phyloP scores from a whole-genome alignment of 2,888 invertebrate species.

The Phalera bucephala region DNA sequence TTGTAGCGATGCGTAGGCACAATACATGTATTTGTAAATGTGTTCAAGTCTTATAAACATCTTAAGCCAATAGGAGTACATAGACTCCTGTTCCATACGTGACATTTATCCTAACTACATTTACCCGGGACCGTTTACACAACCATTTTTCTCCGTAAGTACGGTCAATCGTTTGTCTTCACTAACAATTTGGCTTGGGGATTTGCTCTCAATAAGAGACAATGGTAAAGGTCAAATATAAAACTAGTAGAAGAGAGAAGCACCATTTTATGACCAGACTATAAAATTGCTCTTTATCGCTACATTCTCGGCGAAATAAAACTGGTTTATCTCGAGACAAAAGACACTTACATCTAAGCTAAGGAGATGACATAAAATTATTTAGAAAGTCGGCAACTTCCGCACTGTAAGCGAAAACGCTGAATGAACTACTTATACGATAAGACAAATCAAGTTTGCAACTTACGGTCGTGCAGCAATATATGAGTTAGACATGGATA shows the following conservation, averaged over 20 bases:
- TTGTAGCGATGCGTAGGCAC: no score
- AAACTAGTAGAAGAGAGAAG: conserved; percentile 43
- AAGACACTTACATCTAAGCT: conserved; percentile 34
- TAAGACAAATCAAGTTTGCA: conserved; percentile 57
- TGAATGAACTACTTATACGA: conserved; percentile 36
- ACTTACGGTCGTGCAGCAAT: conserved; percentile 55
- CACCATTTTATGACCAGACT: conserved; percentile 52
- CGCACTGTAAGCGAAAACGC: conserved; percentile 31
- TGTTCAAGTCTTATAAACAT: no score
- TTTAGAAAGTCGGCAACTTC: conserved; percentile 57
- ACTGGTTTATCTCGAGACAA: conserved; percentile 39
- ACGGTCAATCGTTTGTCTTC: conserved; percentile 40
- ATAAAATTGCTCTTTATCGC: conserved; percentile 60
- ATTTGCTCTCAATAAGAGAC: conserved; percentile 42
- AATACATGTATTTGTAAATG: no score
- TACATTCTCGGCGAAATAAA: conserved; percentile 52
- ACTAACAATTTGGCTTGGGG: conserved; percentile 45
- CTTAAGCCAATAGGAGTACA: no score
- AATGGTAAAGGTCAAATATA: conserved; percentile 64
- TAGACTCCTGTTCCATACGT: no score
- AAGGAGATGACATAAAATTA: conserved; percentile 42
- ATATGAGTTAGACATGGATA: conserved; percentile 43
- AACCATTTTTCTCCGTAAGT: conserved; percentile 33
- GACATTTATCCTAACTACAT: not conserved
- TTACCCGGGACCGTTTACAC: conserved; percentile 16